phyloP scores from a whole-genome alignment of 2,797 vertebrate genomes.

The Danionella dracula region DNA sequence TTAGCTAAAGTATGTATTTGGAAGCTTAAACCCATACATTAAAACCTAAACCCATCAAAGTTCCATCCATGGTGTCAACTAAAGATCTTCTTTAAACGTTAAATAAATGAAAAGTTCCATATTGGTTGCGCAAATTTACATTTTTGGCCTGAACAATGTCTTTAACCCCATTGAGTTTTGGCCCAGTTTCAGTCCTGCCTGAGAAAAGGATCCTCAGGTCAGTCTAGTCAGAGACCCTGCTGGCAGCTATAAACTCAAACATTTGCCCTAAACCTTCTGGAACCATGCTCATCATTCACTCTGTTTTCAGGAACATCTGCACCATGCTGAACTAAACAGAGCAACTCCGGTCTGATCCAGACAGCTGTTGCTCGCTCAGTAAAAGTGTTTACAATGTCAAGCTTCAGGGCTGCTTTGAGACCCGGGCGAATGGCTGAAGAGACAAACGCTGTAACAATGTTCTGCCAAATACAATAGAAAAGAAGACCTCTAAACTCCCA shows the following conservation, averaged over 20 bases:
- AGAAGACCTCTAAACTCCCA: conserved; percentile 60
- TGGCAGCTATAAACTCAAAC: conserved; percentile 18
- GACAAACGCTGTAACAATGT: conserved; percentile 68
- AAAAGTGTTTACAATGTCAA: conserved; percentile 55
- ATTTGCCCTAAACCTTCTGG: conserved; percentile 24
- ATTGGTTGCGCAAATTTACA: neutral
- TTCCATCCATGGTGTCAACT: neutral
- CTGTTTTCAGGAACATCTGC: conserved; percentile 67
- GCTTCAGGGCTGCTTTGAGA: conserved; percentile 58
- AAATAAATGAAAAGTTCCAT: neutral
- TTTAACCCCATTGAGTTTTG: neutral
- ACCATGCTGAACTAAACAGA: conserved; percentile 57
- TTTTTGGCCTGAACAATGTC: neutral
- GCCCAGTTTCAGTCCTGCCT: neutral
- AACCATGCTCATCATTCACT: conserved; percentile 41
- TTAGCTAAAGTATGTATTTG: neutral
- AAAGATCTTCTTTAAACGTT: neutral
- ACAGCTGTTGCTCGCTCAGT: conserved; percentile 62
- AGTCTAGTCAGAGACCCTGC: neutral
- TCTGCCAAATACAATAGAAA: conserved; percentile 61
- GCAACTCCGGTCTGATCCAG: conserved; percentile 63
- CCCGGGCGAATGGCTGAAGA: conserved; percentile 62
- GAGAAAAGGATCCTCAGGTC: neutral
- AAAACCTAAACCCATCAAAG: neutral
- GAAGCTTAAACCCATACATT: neutral